Conservation (phyloP, 2,888 invertebrate genomes). For the Helobdella robusta region DNA sequence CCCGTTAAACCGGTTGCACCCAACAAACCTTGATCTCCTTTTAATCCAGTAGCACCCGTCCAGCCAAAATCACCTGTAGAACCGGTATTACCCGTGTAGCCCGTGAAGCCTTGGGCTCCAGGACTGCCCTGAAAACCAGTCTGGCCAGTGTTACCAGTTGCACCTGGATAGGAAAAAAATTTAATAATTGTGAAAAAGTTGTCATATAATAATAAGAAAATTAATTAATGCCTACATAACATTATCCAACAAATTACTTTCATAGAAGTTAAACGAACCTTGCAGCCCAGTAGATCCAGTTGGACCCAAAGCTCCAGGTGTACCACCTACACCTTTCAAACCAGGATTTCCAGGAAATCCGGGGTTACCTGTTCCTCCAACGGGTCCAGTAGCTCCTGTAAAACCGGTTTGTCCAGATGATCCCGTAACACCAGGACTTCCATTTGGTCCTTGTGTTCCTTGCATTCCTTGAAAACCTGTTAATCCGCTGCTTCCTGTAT, state of each 20-base stretch:
- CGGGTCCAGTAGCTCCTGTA: conserved; percentile 25
- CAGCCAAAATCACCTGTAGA: conserved; percentile 24
- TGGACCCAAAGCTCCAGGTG: conserved; percentile 24
- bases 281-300: conserved; percentile 26
- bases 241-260: no score
- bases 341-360: conserved; percentile 23
- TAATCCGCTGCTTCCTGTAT: neutral
- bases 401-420: conserved; percentile 23
- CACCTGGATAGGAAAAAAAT: neutral
- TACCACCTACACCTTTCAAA: conserved; percentile 24
- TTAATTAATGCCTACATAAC: no score
- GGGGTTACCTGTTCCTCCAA: conserved; percentile 24
- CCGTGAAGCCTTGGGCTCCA: neutral
- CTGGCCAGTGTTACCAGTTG: conserved; percentile 17
- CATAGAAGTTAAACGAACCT: conserved; percentile 25
- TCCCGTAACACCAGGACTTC: conserved; percentile 24
- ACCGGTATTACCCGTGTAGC: conserved; percentile 20
- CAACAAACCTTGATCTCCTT: conserved; percentile 25
- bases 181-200: no score
- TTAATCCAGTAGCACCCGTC: conserved; percentile 24
- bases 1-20: conserved; percentile 28
- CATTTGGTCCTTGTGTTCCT: conserved; percentile 21
- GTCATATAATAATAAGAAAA: no score
- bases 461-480: conserved; percentile 6
- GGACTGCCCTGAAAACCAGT: conserved; percentile 15